Evolutionary conservation across 64 coral and sea anemone genomes (phyloP), one percentile per base, ranked within the genome.

Genomic region (Trachythela sp.): DNA sequence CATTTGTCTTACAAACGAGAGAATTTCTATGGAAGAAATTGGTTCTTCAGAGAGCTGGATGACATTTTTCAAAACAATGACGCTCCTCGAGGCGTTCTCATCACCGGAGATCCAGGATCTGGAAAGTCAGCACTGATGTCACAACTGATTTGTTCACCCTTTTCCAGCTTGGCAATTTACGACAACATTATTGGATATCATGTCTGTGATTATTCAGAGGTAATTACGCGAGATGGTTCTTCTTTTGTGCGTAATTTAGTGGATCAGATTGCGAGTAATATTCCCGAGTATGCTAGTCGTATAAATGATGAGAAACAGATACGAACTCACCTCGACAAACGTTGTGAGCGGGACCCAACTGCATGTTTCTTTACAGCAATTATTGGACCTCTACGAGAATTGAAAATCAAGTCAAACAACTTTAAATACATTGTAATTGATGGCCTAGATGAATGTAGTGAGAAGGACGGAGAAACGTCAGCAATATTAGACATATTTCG

Each of bases 111-210:
- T 54, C 96, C 96, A 33, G 96, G 96, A 11, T 91, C 93, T 31
- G 96, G 96, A 68, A 99, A 99, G 76, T 91, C 96, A 18, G 86
- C 96, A 17, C 59, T 99, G 15, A 32, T 99, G 2, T 88, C 93
- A 31, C 58, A 99, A 27, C 80, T 99, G 2, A 92, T 99, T 80
- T 94, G 96, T 60, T 94, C 96, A 0, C 70, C 58, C 72, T 80
- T 39, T 36, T 94, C 96, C 18, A 99, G 91, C 85, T 85, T 83
- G 33, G 1, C 52, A 20, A 88, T 98, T n/a, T 88, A 99, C 84
- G 88, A 36, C 35, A 86, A 89, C 56, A 90, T 95, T 36, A 89
- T 99, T 30, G 96, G 83, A 22, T 94, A 93, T 90, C 96, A 99
- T 77, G 70, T 99, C 83, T 99, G 96, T 83, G 92, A 92, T 40